These are phyloP conservation scores for Anguilla obscura DNA, from an alignment of 2,797 vertebrate genomes.

Conservation along the genomic window DNA sequence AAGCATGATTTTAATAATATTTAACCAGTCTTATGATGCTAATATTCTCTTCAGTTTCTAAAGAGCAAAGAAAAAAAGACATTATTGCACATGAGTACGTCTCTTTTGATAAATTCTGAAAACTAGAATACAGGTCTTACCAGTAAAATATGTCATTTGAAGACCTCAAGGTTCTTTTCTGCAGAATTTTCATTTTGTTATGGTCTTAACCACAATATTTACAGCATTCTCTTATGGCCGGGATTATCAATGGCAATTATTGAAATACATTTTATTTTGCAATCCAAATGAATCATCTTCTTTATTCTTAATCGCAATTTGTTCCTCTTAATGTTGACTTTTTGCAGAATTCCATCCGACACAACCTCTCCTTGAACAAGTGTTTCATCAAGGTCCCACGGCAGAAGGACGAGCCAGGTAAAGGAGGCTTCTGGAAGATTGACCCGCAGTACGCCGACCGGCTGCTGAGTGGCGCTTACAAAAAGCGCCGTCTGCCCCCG, in stretches of 20 bases:
- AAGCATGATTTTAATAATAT: constrained; percentile 69
- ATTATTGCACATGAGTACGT: constrained; percentile 14
- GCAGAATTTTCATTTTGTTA: background rate
- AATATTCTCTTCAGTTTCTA: constrained; percentile 24
- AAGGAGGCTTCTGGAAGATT: constrained; percentile 96
- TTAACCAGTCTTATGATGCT: constrained; percentile 64
- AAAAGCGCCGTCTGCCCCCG: constrained; percentile 81
- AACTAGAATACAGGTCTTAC: constrained; percentile 28
- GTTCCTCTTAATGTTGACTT: background rate
- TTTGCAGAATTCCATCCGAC: constrained; percentile 90
- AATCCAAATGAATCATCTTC: background rate
- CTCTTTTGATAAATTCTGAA: constrained; percentile 5
- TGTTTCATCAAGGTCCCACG: constrained; percentile 97
- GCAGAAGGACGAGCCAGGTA: constrained; percentile 93
- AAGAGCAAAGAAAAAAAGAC: background rate
- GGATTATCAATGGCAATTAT: background rate
- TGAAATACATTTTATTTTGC: background rate
- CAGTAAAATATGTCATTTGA: constrained; percentile 29
- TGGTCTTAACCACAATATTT: background rate
- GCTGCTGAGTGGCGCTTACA: constrained; percentile 85
- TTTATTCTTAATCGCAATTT: background rate
- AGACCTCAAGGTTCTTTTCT: constrained; percentile 31
- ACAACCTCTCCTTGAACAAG: constrained; percentile 96
- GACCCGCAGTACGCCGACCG: constrained; percentile 89
- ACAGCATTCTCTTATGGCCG: background rate